Base-by-base conservation (phyloP, 2,113 vertebrate genomes). In the Hylia prasina region DNA sequence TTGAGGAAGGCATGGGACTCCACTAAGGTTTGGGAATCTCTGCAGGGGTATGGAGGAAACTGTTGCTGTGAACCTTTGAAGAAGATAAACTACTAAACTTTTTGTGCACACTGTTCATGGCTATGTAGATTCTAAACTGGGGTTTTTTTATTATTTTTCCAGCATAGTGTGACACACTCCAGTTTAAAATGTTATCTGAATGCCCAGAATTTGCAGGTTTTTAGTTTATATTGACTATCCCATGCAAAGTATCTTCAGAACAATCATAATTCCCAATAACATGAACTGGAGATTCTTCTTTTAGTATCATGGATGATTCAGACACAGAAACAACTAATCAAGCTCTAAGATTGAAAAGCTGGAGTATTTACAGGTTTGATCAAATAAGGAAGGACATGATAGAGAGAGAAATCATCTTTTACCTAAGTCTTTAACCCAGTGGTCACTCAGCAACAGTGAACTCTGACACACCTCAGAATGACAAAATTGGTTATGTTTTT, bases 21-120 rank as follows among this genome's bases (percentile, higher is more conserved):
- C 13, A n/a, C 17, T n/a, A 68, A 65, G 5, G 4, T 71, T 30
- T 4, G 1, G 1, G 1, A 71, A 39, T 3, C 35, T 9, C 3
- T n/a, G 9, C 37, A 80, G 20, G 4, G 6, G 3, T 66, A 23
- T 3, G 0, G 1, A 71, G 12, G 21, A 79, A 76, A 68, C 1
- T 10, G 4, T 68, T 76, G 6, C 4, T 31, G 56, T 37, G 7
- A 79, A 42, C 17, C 80, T 87, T 69, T 60, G 22, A 75, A 63
- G 24, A 85, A 39, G 7, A 5, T 18, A 50, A 87, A 47, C 12
- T 47, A 27, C 16, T 51, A 39, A 71, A 51, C 2, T 13, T 15
- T 81, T 69, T 51, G 21, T 47, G 5, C 6, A 66, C 15, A 10
- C 2, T 35, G 7, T 68, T 82, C 19, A 28, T 0, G 0, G 8